Evolutionary conservation across 2,888 invertebrate species (phyloP).

Genomic region (Cecidostiba fungosa): DNA sequence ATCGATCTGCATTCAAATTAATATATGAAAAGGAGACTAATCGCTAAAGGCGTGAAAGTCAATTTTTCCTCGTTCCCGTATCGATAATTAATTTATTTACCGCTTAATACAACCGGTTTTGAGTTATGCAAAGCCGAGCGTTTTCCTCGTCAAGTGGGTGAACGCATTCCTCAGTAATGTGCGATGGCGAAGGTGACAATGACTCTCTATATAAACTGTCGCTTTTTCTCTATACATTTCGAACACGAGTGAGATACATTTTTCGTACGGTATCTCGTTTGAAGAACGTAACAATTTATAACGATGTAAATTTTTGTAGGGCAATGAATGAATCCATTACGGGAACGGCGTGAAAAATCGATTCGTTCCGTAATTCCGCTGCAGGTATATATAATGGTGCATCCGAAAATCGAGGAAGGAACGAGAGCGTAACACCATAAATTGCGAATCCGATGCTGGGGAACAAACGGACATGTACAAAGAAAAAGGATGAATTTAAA

Average conservation of each 20-base stretch:
- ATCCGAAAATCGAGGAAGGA: not conserved
- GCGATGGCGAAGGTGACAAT: not conserved
- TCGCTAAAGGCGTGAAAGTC: conserved; percentile 15
- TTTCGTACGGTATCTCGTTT: not conserved
- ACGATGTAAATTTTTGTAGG: not conserved
- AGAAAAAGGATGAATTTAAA: conserved; percentile 35
- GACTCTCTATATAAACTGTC: not conserved
- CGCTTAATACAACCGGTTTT: conserved; percentile 10
- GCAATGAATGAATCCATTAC: not conserved
- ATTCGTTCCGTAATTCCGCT: not conserved
- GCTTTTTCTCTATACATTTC: not conserved
- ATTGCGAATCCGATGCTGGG: conserved; percentile 37
- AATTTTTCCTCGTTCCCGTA: conserved; percentile 7
- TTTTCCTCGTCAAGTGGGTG: not conserved
- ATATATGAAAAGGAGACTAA: not conserved
- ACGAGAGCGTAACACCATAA: conserved; percentile 27
- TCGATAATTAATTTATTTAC: conserved; percentile 16
- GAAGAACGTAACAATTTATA: too few species aligned
- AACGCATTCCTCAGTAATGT: not conserved
- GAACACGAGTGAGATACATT: not conserved
- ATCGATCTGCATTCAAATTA: not conserved
- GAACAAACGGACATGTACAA: conserved; percentile 13
- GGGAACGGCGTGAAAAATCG: not conserved
- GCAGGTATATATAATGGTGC: not conserved
- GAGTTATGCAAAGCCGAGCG: conserved; percentile 24